Percentiles rank a stretch among this genome's conserved stretches.
These are phyloP conservation scores for Lepisosteus oculatus DNA, from an alignment of 2,113 vertebrate species.

Conservation along the genomic window DNA sequence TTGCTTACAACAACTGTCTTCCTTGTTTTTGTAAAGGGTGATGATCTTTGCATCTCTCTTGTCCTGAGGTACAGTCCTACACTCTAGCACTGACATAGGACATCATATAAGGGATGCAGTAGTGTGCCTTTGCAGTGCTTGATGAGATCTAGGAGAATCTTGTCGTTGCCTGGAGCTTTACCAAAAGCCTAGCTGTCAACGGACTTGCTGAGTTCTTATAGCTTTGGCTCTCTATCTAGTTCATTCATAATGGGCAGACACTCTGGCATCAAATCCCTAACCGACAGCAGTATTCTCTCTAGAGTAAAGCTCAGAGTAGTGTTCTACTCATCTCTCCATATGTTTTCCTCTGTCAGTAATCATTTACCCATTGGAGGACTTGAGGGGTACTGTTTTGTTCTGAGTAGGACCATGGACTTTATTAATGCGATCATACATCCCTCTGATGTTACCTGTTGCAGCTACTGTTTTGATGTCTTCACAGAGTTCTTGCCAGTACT, in stretches of 20 bases:
- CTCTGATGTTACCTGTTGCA: not conserved
- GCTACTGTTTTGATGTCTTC: not conserved
- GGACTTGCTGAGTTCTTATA: not conserved
- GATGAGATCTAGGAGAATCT: not conserved
- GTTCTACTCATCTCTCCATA: not conserved
- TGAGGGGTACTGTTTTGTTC: too few species aligned
- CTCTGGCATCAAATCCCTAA: not conserved
- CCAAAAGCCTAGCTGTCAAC: not conserved
- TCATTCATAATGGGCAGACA: not conserved
- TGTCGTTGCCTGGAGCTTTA: not conserved
- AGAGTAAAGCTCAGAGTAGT: not conserved
- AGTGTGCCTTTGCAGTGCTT: not conserved
- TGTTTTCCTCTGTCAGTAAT: not conserved
- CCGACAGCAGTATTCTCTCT: not conserved
- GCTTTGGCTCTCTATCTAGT: not conserved
- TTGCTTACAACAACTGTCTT: not conserved
- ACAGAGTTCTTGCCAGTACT: not conserved
- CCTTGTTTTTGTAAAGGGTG: constrained; percentile 17
- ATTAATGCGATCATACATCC: not conserved
- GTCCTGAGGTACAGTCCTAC: not conserved
- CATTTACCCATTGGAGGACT: not conserved
- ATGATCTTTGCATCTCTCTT: not conserved
- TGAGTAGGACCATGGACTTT: not conserved
- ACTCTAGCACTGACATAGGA: not conserved
- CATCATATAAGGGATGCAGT: not conserved